Evolutionary conservation across 2,888 invertebrate genomes (phyloP).

Genomic region (Callimorpha dominula): DNA sequence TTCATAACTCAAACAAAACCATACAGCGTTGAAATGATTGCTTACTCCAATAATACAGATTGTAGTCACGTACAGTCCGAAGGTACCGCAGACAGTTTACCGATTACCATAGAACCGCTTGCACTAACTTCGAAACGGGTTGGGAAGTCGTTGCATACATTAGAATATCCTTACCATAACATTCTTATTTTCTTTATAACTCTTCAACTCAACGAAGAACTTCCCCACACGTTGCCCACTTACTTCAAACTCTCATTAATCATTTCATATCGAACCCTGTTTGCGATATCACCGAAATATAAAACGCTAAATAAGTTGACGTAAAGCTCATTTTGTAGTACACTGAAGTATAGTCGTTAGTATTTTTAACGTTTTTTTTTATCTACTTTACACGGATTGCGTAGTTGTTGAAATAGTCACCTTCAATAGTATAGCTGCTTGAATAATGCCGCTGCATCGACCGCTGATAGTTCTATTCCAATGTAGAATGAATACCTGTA

Average conservation of each 20-base stretch:
- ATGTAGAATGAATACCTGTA: no score
- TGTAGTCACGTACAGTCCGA: not conserved
- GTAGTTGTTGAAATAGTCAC: not conserved
- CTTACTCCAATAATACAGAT: not conserved
- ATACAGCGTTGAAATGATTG: not conserved
- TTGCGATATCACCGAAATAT: not conserved
- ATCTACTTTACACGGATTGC: not conserved
- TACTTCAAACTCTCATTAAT: not conserved
- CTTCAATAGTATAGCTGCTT: no score
- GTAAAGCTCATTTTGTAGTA: no score
- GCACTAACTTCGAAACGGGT: not conserved
- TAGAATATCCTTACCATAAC: conserved; percentile 1
- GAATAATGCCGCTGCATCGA: no score
- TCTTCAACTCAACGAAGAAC: not conserved
- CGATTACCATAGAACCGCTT: conserved; percentile 7
- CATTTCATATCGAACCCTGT: not conserved
- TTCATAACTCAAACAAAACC: not conserved
- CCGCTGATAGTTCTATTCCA: no score
- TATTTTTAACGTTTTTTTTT: no score
- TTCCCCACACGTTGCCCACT: not conserved
- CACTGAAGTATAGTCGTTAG: no score
- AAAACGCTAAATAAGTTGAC: not conserved
- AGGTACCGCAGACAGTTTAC: not conserved
- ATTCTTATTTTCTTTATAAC: conserved; percentile 2
- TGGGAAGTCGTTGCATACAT: conserved; percentile 4